Conservation (phyloP, 2,888 invertebrate genomes). For the Polymixis lichenea region DNA sequence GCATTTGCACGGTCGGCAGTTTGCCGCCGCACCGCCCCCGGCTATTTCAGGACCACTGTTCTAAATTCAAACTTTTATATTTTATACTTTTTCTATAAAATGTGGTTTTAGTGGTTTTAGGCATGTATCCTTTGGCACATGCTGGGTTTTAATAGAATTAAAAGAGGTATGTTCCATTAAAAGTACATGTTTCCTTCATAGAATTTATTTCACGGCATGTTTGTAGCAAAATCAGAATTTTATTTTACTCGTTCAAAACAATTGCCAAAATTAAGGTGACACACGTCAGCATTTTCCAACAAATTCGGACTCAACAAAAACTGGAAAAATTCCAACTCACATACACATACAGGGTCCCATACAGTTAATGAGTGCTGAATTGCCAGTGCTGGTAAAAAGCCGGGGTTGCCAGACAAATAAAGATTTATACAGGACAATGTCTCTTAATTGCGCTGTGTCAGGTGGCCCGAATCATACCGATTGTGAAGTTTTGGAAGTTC, state of each 20-base stretch:
- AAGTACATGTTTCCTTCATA: neutral
- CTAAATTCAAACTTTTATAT: conserved; percentile 60
- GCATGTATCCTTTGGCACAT: conserved; percentile 10
- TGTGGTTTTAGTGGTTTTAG: conserved; percentile 34
- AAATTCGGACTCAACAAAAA: conserved; percentile 42
- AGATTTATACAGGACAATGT: conserved; percentile 80
- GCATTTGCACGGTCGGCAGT: conserved; percentile 49
- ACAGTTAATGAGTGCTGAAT: conserved; percentile 66
- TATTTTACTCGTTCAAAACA: conserved; percentile 38
- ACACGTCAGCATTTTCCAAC: conserved; percentile 45
- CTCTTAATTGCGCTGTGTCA: conserved; percentile 78
- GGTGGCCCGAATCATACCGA: conserved; percentile 64
- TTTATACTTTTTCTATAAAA: conserved; percentile 44
- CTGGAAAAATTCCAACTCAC: conserved; percentile 57
- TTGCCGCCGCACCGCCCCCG: conserved; percentile 52
- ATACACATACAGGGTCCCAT: conserved; percentile 59
- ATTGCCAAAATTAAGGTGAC: conserved; percentile 49
- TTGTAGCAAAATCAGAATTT: neutral
- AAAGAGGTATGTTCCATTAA: conserved; percentile 7
- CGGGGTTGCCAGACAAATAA: conserved; percentile 73
- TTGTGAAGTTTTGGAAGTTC: conserved; percentile 53
- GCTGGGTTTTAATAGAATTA: conserved; percentile 24
- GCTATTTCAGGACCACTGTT: conserved; percentile 55
- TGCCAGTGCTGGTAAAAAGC: conserved; percentile 70
- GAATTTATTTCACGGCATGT: neutral